phyloP scores from a whole-genome alignment of 2,797 vertebrate species.

The Cygnus olor region DNA sequence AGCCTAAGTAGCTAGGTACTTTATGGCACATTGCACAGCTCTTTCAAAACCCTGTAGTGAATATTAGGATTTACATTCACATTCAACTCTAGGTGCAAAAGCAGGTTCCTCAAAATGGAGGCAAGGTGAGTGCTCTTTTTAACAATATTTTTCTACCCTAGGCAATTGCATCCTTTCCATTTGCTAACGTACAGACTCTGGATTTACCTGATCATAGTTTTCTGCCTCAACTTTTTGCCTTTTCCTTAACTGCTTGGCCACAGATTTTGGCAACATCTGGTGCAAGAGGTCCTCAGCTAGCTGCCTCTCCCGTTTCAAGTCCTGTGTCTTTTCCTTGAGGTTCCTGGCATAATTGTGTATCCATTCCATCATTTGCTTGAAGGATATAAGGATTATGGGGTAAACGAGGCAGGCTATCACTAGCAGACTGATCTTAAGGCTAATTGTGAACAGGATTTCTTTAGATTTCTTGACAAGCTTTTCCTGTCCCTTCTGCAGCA shows the following conservation, averaged over 20 bases:
- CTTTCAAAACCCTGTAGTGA: accelerated
- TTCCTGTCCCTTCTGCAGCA: slow-evolving; percentile 72
- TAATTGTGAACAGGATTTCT: slow-evolving; percentile 77
- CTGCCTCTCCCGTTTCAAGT: slow-evolving; percentile 82
- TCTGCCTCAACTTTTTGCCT: slow-evolving; percentile 87
- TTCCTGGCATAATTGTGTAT: slow-evolving; percentile 84
- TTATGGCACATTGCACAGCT: neutral
- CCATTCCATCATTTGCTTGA: slow-evolving; percentile 90
- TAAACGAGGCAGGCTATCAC: slow-evolving; percentile 86
- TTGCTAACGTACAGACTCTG: neutral
- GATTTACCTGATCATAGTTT: slow-evolving; percentile 87
- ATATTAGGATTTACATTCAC: neutral
- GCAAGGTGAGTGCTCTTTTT: neutral
- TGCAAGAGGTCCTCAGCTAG: slow-evolving; percentile 89
- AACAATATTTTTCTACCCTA: neutral
- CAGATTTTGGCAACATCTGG: slow-evolving; percentile 92
- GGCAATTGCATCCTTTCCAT: neutral
- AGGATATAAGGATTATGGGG: slow-evolving; percentile 85
- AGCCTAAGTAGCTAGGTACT: neutral
- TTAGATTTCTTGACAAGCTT: slow-evolving; percentile 78
- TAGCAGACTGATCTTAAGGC: slow-evolving; percentile 84
- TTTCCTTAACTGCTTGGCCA: slow-evolving; percentile 87
- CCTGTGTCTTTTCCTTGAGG: slow-evolving; percentile 83
- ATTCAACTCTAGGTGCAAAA: neutral
- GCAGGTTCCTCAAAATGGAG: neutral